Evolutionary conservation across 2,888 invertebrate genomes (phyloP), one percentile per base, ranked within the genome.

Genomic region (Neoscelio sp.): DNA sequence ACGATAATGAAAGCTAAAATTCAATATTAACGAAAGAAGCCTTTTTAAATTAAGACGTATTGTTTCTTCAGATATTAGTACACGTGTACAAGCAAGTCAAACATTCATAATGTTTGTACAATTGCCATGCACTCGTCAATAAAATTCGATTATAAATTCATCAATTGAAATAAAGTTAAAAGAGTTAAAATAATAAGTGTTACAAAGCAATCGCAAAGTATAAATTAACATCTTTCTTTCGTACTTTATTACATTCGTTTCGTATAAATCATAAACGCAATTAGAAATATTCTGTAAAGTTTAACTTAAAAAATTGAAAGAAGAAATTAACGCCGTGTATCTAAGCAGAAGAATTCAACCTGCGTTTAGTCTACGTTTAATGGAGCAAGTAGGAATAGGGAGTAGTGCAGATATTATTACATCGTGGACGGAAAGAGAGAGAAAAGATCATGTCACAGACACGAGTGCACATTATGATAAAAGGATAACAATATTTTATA

Each of bases 361-460:
- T 56, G 23, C 20, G 40, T 56, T 33, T 26, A 38, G 35, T 38
- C 60, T 10, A 50, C 52, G 68, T 60, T 71, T 71, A 71, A 71
- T 71, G 44, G 65, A 71, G 56, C 42, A 28, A 30, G 50, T 65
- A 30, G 58, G 28, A 65, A 58, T 60, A 42, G 78, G 71, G 76
- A 64, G 54, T 68, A 54, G 62, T 64, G 50, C 54, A 50, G 58
- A 58, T 65, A 58, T 58, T 71, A 71, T 78, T 64, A 73, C 30
- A 71, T 60, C 71, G 71, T 71, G 65, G 54, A 70, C 58, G 77
- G 71, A 71, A 54, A 18, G 52, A 77, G 77, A 71, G 70, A 64
- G 70, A 64, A 64, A 70, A 54, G 48, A 28, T 58, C 15, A 50
- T 28, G 40, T 50, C 28, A 18, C 17, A 48, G 58, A 68, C 46